A percentile compares a stretch with the other conserved stretches of the same genome.
Evolutionary conservation across 2,888 invertebrate species (phyloP).

Genomic region (Sarcophaga caerulescens): DNA sequence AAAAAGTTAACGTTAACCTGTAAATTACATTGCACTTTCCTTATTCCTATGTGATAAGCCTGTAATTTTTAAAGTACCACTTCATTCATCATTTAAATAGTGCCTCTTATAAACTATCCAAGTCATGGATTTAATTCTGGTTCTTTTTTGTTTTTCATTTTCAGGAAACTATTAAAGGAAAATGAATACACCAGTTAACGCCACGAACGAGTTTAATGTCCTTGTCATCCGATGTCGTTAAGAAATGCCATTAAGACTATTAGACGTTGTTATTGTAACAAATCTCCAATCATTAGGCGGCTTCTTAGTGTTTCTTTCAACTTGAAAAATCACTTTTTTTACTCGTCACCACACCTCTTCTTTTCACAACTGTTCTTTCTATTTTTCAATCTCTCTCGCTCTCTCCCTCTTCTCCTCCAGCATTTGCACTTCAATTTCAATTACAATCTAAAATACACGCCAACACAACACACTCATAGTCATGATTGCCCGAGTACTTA

Average conservation of each 20-base stretch:
- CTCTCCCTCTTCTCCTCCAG: background rate
- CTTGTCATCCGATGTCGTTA: background rate
- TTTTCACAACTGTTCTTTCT: background rate
- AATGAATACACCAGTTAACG: background rate
- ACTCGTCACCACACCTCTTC: background rate
- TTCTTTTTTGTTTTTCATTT: background rate
- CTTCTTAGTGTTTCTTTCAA: conserved; percentile 2
- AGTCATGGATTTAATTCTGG: background rate
- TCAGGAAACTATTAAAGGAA: background rate
- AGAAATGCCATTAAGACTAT: background rate
- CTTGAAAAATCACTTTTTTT: conserved; percentile 22
- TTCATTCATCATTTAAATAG: too few species aligned
- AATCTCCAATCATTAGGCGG: conserved; percentile 31
- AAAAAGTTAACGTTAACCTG: too few species aligned
- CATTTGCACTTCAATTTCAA: conserved; percentile 36
- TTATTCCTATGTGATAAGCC: too few species aligned
- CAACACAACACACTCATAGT: background rate
- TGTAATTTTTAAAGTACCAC: too few species aligned
- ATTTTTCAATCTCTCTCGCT: background rate
- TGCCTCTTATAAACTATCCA: background rate
- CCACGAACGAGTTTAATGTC: background rate
- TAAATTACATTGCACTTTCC: too few species aligned
- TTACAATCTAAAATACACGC: conserved; percentile 18
- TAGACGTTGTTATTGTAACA: conserved; percentile 7
- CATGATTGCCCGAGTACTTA: background rate